These are phyloP conservation scores for Ochotona princeps DNA, from an alignment of 2,113 vertebrate species.

Conservation along the genomic window DNA sequence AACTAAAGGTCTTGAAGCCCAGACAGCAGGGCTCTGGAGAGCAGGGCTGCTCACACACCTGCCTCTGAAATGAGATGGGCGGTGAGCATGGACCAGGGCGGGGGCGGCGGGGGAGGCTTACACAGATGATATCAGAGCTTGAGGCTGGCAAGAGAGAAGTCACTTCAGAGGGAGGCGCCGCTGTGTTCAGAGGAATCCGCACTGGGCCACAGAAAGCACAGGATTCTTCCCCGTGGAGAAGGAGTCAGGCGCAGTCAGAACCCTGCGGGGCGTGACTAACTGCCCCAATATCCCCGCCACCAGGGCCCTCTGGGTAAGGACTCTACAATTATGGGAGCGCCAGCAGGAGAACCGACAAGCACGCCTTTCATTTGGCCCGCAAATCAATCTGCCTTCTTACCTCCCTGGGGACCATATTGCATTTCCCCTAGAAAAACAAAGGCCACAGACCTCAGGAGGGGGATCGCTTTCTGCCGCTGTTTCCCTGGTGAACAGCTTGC, in stretches of 20 bases:
- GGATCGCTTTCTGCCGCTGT: slow-evolving; percentile 76
- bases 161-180: slow-evolving; percentile 75
- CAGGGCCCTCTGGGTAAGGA: slow-evolving; percentile 78
- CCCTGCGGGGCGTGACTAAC: slow-evolving; percentile 81
- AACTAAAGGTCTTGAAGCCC: slow-evolving; percentile 63
- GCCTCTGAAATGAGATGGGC: slow-evolving; percentile 73
- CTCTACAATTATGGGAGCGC: slow-evolving; percentile 81
- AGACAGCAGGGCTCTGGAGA: slow-evolving; percentile 41
- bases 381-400: slow-evolving; percentile 81
- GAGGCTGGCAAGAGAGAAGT: slow-evolving; percentile 72
- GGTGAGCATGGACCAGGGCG: slow-evolving; percentile 6
- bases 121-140: slow-evolving; percentile 68
- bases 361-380: slow-evolving; percentile 82
- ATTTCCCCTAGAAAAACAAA: slow-evolving; percentile 83
- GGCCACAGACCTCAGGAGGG: slow-evolving; percentile 74
- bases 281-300: slow-evolving; percentile 80
- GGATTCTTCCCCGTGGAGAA: slow-evolving; percentile 80
- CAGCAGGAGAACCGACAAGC: slow-evolving; percentile 82
- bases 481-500: slow-evolving; percentile 78
- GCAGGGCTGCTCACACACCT: slow-evolving; percentile 71
- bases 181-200: slow-evolving; percentile 73
- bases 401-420: slow-evolving; percentile 81
- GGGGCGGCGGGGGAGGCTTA: not conserved
- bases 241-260: slow-evolving; percentile 79
- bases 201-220: slow-evolving; percentile 77